phyloP scores from a whole-genome alignment of 2,888 invertebrate genomes.

The Lasioglossum lativentre region DNA sequence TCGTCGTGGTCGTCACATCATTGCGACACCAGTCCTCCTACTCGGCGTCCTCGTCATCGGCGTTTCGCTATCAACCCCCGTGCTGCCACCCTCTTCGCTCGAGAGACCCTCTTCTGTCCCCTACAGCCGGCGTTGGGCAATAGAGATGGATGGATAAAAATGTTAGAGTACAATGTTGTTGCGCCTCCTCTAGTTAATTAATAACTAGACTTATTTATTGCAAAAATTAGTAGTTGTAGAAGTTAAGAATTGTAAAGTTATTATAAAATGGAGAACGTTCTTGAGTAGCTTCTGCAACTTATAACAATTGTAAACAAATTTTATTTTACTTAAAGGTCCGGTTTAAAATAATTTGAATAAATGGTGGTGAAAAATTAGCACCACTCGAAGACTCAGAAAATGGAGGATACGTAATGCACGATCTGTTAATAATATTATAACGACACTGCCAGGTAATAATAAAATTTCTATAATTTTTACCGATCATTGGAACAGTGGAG shows the following conservation, averaged over 20 bases:
- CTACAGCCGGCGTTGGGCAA: neutral
- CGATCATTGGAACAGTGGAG: neutral
- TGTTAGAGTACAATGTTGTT: neutral
- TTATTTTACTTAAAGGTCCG: neutral
- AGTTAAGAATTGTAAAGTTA: no score
- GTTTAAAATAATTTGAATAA: neutral
- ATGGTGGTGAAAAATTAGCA: neutral
- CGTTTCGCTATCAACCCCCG: slow-evolving; percentile 35
- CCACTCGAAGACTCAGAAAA: neutral
- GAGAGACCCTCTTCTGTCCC: slow-evolving; percentile 34
- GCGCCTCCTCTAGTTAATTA: no score
- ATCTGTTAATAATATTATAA: no score
- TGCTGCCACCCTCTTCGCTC: slow-evolving; percentile 1
- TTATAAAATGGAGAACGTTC: neutral
- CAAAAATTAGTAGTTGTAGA: no score
- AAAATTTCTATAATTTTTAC: neutral
- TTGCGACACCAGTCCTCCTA: neutral
- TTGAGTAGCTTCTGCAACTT: neutral
- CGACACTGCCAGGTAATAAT: neutral
- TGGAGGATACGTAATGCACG: neutral
- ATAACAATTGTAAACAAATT: neutral
- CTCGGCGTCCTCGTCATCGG: slow-evolving; percentile 29
- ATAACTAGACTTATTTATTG: no score
- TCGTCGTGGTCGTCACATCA: slow-evolving; percentile 31
- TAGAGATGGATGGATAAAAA: neutral